A percentile compares a stretch with the other conserved stretches of the same genome.
Conservation (phyloP, 2,113 vertebrate genomes). For the Thalassoma bifasciatum region DNA sequence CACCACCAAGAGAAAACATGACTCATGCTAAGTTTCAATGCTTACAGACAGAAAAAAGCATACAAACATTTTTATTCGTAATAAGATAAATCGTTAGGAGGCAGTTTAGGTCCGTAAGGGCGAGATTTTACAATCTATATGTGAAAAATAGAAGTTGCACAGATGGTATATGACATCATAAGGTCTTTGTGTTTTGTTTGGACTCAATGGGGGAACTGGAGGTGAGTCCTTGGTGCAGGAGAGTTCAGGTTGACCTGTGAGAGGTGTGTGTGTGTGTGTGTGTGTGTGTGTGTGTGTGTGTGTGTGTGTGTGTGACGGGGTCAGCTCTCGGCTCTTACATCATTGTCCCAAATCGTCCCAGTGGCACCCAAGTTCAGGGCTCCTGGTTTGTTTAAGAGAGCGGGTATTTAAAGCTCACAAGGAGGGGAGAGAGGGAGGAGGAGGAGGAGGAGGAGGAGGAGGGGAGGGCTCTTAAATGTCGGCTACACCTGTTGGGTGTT, state of each 20-base stretch:
- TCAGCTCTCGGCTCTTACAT: slow-evolving; percentile 28
- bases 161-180: too few species aligned
- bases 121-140: too few species aligned
- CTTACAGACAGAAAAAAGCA: too few species aligned
- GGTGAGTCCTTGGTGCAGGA: neutral
- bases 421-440: slow-evolving; percentile 3
- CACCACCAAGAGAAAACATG: too few species aligned
- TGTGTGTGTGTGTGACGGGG: neutral
- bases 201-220: neutral
- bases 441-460: neutral
- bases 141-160: too few species aligned
- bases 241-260: slow-evolving; percentile 1
- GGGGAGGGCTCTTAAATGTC: slow-evolving; percentile 20
- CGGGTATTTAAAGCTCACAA: slow-evolving; percentile 57
- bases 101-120: too few species aligned
- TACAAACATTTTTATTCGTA: too few species aligned
- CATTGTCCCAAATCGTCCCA: slow-evolving; percentile 40
- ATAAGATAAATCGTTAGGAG: too few species aligned
- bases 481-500: slow-evolving; percentile 58
- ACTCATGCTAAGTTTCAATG: too few species aligned
- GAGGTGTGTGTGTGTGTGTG: neutral
- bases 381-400: slow-evolving; percentile 26
- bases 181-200: neutral
- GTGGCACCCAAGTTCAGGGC: slow-evolving; percentile 49
- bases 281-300: neutral